Conservation (phyloP, 2,888 invertebrate species). For the Caenorhabditis parvicauda region DNA sequence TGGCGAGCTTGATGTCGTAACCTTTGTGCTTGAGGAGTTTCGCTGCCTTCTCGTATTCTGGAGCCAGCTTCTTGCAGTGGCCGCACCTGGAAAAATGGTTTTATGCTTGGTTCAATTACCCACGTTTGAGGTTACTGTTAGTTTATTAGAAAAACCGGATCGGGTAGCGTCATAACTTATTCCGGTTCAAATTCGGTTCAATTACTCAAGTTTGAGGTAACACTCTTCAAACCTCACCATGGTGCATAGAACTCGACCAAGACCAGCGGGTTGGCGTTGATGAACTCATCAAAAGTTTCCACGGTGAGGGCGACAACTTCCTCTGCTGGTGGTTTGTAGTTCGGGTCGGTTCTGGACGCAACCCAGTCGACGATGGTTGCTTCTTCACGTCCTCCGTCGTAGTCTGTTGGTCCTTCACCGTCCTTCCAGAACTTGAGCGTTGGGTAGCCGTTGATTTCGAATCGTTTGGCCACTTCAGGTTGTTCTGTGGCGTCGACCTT, state of each 20-base stretch:
- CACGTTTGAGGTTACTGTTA: too few species aligned
- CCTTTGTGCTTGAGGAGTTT: conserved; percentile 50
- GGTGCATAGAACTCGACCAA: conserved; percentile 66
- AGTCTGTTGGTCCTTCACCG: conserved; percentile 65
- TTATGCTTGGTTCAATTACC: conserved; percentile 56
- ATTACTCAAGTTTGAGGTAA: too few species aligned
- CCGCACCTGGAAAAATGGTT: conserved; percentile 63
- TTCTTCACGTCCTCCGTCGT: conserved; percentile 67
- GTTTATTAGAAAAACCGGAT: too few species aligned
- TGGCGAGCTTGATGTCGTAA: conserved; percentile 63
- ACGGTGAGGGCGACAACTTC: conserved; percentile 65
- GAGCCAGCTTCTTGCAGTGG: conserved; percentile 66
- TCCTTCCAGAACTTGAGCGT: conserved; percentile 68
- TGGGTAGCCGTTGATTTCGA: conserved; percentile 68
- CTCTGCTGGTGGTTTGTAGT: conserved; percentile 69
- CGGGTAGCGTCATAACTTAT: too few species aligned
- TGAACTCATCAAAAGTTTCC: conserved; percentile 66
- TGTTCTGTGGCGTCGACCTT: conserved; percentile 69
- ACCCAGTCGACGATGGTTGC: conserved; percentile 68
- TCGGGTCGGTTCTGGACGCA: conserved; percentile 66
- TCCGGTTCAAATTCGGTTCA: too few species aligned
- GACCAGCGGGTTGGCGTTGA: conserved; percentile 64
- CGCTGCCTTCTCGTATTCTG: conserved; percentile 68
- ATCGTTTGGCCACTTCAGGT: conserved; percentile 66
- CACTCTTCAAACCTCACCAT: too few species aligned